These are phyloP conservation scores for Leptopilina boulardi DNA, from an alignment of 1,140 invertebrate species.

Conservation along the genomic window DNA sequence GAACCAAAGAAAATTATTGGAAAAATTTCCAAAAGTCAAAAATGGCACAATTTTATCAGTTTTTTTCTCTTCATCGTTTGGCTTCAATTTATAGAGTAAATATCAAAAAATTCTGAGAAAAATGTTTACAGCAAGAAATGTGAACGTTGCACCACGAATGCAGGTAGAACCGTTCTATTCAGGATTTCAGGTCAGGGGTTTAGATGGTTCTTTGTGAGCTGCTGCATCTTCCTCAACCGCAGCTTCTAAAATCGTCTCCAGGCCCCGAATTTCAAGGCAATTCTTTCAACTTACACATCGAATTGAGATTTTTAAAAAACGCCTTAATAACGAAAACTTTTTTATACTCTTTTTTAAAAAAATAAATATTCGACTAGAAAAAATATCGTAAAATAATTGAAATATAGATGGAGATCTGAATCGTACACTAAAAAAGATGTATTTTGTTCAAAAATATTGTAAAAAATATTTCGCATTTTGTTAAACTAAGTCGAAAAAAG, in stretches of 20 bases:
- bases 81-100: constrained; percentile 1
- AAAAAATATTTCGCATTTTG: too few species aligned
- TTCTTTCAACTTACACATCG: not conserved
- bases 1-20: not conserved
- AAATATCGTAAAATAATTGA: too few species aligned
- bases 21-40: not conserved
- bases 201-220: constrained; percentile 21
- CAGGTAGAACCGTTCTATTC: constrained; percentile 27
- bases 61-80: not conserved
- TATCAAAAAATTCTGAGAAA: constrained; percentile 24
- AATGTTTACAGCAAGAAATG: not conserved
- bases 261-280: constrained; percentile 37
- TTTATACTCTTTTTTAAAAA: too few species aligned
- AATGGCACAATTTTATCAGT: not conserved
- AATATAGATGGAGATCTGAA: too few species aligned
- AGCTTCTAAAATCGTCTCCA: constrained; percentile 38
- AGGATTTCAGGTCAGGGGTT: constrained; percentile 36
- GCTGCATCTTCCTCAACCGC: constrained; percentile 37
- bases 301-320: not conserved
- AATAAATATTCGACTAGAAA: too few species aligned
- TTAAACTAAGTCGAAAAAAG: too few species aligned
- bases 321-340: too few species aligned
- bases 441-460: too few species aligned
- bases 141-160: not conserved
- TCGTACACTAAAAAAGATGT: too few species aligned